Conservation (phyloP, 1,140 invertebrate species). For the Drosophila carrolli region DNA sequence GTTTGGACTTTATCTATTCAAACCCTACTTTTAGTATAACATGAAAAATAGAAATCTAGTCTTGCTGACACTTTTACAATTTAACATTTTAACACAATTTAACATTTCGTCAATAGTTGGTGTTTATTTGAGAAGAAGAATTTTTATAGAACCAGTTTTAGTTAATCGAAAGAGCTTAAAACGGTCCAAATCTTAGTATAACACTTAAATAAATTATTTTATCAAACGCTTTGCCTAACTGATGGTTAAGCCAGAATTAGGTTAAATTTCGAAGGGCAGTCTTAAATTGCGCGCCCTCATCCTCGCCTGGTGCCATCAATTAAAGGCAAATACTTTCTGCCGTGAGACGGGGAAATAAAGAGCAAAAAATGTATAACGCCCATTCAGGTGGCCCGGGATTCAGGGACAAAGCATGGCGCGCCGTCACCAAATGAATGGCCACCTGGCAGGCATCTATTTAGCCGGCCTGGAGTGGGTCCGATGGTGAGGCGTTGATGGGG, state of each 20-base stretch:
- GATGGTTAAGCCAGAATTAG: constrained; percentile 16
- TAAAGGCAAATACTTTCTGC: constrained; percentile 63
- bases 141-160: too few relatives aligned
- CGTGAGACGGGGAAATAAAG: constrained; percentile 50
- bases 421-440: constrained; percentile 57
- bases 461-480: neutral
- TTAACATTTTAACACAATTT: too few relatives aligned
- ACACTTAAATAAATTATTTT: neutral
- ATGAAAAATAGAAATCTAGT: too few relatives aligned
- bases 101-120: too few relatives aligned
- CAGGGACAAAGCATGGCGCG: constrained; percentile 32
- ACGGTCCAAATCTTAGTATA: too few relatives aligned
- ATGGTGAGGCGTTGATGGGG: neutral
- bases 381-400: constrained; percentile 41
- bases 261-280: constrained; percentile 16
- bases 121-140: too few relatives aligned
- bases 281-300: constrained; percentile 31
- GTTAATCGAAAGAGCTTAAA: too few relatives aligned
- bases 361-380: constrained; percentile 35
- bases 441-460: constrained; percentile 65
- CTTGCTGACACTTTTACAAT: too few relatives aligned
- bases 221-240: too few relatives aligned
- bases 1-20: too few relatives aligned
- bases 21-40: too few relatives aligned
- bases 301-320: constrained; percentile 29